Evolutionary conservation across 2,888 invertebrate species (phyloP).

Genomic region (Drosophila mayaguana): DNA sequence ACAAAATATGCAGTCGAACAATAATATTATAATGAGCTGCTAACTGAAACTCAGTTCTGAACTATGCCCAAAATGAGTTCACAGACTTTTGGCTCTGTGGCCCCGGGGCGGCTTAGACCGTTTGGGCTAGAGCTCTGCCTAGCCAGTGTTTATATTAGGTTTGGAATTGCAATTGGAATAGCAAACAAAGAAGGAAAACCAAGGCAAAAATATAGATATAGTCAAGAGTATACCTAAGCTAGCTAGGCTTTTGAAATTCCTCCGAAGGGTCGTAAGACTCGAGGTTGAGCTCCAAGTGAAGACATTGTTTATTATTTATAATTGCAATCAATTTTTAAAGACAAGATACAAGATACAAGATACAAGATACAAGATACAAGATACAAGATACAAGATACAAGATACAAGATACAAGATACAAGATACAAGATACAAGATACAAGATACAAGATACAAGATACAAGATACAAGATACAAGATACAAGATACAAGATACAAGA

Average conservation of each 20-base stretch:
- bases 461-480: too few relatives aligned
- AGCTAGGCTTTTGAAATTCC: not conserved
- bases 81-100: not conserved
- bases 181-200: too few relatives aligned
- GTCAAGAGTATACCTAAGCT: not conserved
- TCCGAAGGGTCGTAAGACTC: not conserved
- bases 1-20: not conserved
- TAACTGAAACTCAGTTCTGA: not conserved
- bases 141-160: not conserved
- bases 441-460: too few relatives aligned
- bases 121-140: not conserved
- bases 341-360: too few relatives aligned
- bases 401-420: too few relatives aligned
- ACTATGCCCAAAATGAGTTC: not conserved
- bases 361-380: too few relatives aligned
- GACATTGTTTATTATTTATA: not conserved
- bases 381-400: too few relatives aligned
- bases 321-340: too few relatives aligned
- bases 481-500: too few relatives aligned
- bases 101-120: conserved; percentile 1
- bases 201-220: not conserved
- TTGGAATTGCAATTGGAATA: too few relatives aligned
- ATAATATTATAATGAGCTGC: conserved; percentile 1
- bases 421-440: too few relatives aligned
- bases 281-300: not conserved